Evolutionary conservation across 2,888 invertebrate genomes (phyloP).

Genomic region (Agrochola lota): DNA sequence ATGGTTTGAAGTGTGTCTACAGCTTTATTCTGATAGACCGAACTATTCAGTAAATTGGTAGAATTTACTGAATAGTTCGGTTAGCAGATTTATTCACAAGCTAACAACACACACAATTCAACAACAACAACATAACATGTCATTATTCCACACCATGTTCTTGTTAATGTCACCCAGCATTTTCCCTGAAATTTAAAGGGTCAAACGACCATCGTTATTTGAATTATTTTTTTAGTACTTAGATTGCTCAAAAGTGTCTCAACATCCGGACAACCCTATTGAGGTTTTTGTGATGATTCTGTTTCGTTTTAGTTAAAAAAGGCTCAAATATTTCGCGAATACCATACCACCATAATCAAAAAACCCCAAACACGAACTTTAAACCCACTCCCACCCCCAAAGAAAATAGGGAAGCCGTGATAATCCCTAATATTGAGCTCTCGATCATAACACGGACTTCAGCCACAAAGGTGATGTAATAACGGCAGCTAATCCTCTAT

Average conservation of each 20-base stretch:
- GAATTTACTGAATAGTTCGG: not conserved
- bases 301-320: too few relatives aligned
- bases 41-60: too few relatives aligned
- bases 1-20: not conserved
- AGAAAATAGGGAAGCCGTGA: constrained; percentile 85
- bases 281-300: not conserved
- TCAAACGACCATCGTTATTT: not conserved
- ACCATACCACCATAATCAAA: constrained; percentile 17
- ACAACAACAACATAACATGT: too few relatives aligned
- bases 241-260: not conserved
- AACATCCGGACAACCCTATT: not conserved
- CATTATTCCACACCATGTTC: not conserved
- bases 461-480: constrained; percentile 89
- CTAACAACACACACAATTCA: too few relatives aligned
- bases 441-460: constrained; percentile 85
- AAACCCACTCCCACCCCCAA: constrained; percentile 55
- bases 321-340: not conserved
- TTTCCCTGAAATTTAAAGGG: not conserved
- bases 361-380: constrained; percentile 25
- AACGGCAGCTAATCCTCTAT: constrained; percentile 88
- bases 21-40: not conserved
- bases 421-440: constrained; percentile 89
- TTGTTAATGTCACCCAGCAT: not conserved
- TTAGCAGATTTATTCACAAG: not conserved
- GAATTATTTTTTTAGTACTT: not conserved